Conservation (phyloP, 1,140 invertebrate genomes). For the Agrypnia vestita region DNA sequence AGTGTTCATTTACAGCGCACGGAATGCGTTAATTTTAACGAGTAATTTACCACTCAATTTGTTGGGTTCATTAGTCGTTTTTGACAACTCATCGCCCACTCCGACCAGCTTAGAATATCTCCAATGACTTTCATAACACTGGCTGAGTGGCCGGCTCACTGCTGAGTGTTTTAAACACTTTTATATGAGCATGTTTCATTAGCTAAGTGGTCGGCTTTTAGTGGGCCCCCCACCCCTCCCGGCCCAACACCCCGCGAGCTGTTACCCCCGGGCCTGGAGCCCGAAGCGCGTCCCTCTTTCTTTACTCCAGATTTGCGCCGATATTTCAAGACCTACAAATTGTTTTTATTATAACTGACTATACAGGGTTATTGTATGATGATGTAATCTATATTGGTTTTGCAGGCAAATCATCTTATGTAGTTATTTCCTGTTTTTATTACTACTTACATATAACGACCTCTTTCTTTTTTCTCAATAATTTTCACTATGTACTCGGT, state of each 20-base stretch:
- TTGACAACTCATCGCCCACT: constrained; percentile 57
- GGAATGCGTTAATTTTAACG: constrained; percentile 33
- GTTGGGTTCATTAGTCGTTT: constrained; percentile 56
- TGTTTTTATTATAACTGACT: no score
- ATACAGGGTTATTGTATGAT: no score
- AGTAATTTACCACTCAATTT: constrained; percentile 57
- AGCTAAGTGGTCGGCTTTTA: constrained; percentile 75
- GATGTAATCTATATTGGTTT: no score
- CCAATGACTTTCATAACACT: constrained; percentile 55
- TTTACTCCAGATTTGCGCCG: no score
- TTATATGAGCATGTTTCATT: constrained; percentile 75
- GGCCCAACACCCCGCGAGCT: neutral
- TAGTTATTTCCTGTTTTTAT: no score
- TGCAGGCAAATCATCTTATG: no score
- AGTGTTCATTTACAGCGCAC: constrained; percentile 44
- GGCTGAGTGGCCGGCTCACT: constrained; percentile 34
- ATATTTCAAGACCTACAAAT: no score
- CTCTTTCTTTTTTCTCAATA: no score
- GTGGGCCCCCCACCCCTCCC: constrained; percentile 62
- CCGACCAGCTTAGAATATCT: constrained; percentile 41
- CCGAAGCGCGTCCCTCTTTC: no score
- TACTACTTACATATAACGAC: no score
- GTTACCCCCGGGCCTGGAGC: no score
- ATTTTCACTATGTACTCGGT: no score
- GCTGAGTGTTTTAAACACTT: constrained; percentile 67